Conservation (phyloP, 2,888 invertebrate genomes). For the Apamea sordens region DNA sequence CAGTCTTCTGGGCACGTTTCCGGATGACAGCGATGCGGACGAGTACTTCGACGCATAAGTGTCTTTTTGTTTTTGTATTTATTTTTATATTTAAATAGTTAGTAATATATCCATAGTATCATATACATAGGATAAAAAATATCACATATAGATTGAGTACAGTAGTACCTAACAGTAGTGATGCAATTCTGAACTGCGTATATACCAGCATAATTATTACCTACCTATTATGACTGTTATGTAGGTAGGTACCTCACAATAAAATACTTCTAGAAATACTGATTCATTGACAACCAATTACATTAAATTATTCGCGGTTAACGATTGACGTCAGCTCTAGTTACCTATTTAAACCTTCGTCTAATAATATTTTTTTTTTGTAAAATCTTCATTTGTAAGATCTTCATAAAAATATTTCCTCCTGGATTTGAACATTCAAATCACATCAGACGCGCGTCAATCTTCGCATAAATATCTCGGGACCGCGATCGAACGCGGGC, state of each 20-base stretch:
- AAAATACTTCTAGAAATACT: slow-evolving; percentile 21
- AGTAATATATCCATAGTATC: too few relatives aligned
- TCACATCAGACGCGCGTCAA: slow-evolving; percentile 61
- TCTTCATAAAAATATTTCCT: slow-evolving; percentile 18
- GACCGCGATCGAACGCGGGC: slow-evolving; percentile 62
- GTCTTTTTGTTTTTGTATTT: background rate
- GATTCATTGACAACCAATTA: slow-evolving; percentile 33
- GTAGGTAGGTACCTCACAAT: background rate
- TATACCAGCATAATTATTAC: background rate
- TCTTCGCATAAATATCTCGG: slow-evolving; percentile 63
- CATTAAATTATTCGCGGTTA: slow-evolving; percentile 41
- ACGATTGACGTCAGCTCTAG: slow-evolving; percentile 17
- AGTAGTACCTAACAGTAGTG: background rate
- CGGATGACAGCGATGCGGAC: background rate
- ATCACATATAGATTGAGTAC: background rate
- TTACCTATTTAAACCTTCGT: background rate
- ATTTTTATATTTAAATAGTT: background rate
- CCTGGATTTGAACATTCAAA: slow-evolving; percentile 57
- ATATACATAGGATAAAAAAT: too few relatives aligned
- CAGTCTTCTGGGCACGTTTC: background rate
- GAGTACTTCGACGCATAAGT: background rate
- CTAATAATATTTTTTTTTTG: background rate
- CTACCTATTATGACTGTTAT: background rate
- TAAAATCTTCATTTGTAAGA: background rate
- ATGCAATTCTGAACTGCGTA: background rate